Conservation (phyloP, 2,113 vertebrate species). For the Lagenorhynchus albirostris region DNA sequence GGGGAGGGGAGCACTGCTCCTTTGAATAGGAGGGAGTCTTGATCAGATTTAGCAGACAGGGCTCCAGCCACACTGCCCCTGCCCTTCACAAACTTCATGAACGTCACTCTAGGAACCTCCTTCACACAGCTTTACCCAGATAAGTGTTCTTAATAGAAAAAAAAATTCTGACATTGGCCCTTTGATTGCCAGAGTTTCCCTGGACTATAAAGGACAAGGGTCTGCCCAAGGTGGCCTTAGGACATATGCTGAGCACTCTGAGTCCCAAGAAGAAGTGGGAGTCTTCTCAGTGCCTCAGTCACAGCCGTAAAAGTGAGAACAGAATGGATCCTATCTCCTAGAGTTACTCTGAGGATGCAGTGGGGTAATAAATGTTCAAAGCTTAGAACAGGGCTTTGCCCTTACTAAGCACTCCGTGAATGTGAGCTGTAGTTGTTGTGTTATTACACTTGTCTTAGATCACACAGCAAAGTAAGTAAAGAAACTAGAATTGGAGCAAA, state of each 20-base stretch:
- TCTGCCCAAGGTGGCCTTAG: background rate
- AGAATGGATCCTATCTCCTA: rapidly evolving
- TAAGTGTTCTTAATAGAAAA: background rate
- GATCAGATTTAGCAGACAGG: background rate
- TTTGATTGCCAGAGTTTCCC: background rate
- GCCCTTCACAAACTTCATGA: background rate
- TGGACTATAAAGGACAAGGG: background rate
- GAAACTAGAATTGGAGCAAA: background rate
- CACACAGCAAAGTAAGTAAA: background rate
- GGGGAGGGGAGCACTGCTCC: background rate
- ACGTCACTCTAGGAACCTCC: background rate
- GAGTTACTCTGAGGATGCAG: background rate
- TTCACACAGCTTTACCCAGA: background rate
- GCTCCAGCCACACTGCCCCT: background rate
- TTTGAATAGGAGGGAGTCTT: background rate
- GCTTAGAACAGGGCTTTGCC: background rate
- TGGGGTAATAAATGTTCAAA: background rate
- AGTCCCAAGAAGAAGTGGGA: background rate
- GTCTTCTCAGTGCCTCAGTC: background rate
- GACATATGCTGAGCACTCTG: background rate
- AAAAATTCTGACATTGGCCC: background rate
- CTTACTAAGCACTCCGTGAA: background rate
- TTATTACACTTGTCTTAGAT: background rate
- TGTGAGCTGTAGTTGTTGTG: background rate
- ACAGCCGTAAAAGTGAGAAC: too few relatives aligned